These are phyloP conservation scores for Maccullochella peelii DNA, from an alignment of 2,113 vertebrate genomes.

Conservation along the genomic window DNA sequence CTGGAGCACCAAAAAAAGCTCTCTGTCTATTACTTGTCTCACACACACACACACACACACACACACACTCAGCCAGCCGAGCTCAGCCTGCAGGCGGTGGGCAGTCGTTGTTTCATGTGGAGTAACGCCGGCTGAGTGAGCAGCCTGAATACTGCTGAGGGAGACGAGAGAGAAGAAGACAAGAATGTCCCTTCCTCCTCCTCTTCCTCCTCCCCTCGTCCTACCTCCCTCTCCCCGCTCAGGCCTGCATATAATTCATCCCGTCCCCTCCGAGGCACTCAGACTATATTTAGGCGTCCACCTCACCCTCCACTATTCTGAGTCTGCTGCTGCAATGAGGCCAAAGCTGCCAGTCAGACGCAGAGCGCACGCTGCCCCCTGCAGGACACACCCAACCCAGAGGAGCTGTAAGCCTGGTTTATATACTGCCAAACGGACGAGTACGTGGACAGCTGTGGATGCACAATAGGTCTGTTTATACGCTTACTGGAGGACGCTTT, in stretches of 20 bases:
- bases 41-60: constrained; percentile 39
- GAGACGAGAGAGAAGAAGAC: constrained; percentile 59
- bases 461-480: too few relatives aligned
- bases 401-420: background rate
- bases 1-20: constrained; percentile 1
- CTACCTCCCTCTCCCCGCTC: background rate
- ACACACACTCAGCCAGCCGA: too few relatives aligned
- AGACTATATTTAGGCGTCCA: constrained; percentile 69
- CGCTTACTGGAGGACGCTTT: too few relatives aligned
- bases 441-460: too few relatives aligned
- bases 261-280: constrained; percentile 47
- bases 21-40: constrained; percentile 19
- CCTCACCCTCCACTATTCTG: constrained; percentile 41
- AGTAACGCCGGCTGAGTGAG: constrained; percentile 49
- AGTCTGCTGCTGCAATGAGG: constrained; percentile 59
- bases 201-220: background rate
- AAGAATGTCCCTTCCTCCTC: constrained; percentile 15
- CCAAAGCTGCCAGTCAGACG: constrained; percentile 32
- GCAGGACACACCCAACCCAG: constrained; percentile 36
- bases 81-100: constrained; percentile 43
- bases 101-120: background rate
- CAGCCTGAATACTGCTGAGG: constrained; percentile 54
- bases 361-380: constrained; percentile 60
- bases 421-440: too few relatives aligned
- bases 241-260: constrained; percentile 43